Evolutionary conservation across 2,888 invertebrate genomes (phyloP), one percentile per base, ranked within the genome.

Genomic region (Saturnia japonica): DNA sequence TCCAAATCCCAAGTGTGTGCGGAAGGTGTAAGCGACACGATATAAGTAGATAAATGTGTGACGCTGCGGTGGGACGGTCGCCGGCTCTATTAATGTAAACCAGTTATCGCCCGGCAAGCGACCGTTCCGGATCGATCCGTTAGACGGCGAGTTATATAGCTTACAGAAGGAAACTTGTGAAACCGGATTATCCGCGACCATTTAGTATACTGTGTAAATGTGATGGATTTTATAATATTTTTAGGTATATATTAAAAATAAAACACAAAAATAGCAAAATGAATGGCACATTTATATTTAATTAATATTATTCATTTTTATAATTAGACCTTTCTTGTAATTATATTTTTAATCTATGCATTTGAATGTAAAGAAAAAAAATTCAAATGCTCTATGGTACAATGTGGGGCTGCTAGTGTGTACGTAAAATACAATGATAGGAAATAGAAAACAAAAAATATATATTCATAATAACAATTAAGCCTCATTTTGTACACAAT

Each of bases 271-370:
- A 84, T 94, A 93, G 94, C 94, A 94, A 94, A 94, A 94, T 94
- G 94, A 94, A 94, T 94, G 94, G 94, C 94, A 94, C 94, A 94
- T 94, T 93, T 93, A 93, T 93, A 92, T 93, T 94, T 94, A 94
- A 94, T 94, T 94, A 94, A 90, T 89, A 94, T 93, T 93, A 94
- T 93, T 90, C 91, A 91, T 93, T 93, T 93, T 94, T 91, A 93
- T 93, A 92, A 91, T 94, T 91, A 93, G 89, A 93, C 89, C 91
- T 93, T 93, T 91, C 88, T 91, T 90, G 91, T 93, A 89, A 89
- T 89, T 88, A 90, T 88, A 86, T 84, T 84, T 86, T 89, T 88
- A 91, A 84, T 88, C 89, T 92, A 91, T 91, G 89, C 89, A 88
- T 90, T 88, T 89, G 90, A 91, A 87, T 85, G 87, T 81, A 82